phyloP scores from a whole-genome alignment of 2,113 vertebrate genomes.

The Oreochromis tanganicae region DNA sequence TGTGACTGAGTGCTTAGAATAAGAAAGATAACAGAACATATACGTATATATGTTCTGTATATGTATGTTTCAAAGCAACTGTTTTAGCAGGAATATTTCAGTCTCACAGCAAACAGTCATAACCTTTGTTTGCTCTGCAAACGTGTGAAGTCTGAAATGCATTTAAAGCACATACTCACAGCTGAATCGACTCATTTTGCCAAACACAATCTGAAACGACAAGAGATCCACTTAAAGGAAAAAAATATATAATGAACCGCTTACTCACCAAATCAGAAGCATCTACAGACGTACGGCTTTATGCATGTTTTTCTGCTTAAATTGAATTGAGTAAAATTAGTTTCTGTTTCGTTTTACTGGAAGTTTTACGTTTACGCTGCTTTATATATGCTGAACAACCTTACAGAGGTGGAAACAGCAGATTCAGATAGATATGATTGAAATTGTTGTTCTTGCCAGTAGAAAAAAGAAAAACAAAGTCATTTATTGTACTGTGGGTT shows the following conservation, averaged over 20 bases:
- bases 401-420: neutral
- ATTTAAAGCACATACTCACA: neutral
- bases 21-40: neutral
- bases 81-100: neutral
- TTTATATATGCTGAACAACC: fast-evolving
- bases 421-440: neutral
- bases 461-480: neutral
- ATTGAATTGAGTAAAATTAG: neutral
- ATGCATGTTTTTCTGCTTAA: neutral
- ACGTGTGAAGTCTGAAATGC: neutral
- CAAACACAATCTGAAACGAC: fast-evolving
- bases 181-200: neutral
- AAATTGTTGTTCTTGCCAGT: neutral
- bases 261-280: neutral
- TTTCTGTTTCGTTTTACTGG: neutral
- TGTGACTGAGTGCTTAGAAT: fast-evolving
- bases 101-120: neutral
- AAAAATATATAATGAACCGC: neutral
- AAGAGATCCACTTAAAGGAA: neutral
- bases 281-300: neutral
- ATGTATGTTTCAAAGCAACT: neutral
- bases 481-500: neutral
- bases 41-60: neutral
- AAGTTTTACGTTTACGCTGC: neutral
- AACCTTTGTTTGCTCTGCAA: neutral